Evolutionary conservation across 1,140 invertebrate genomes (phyloP), one percentile per base, ranked within the genome.

Genomic region (Drosophila biarmipes): DNA sequence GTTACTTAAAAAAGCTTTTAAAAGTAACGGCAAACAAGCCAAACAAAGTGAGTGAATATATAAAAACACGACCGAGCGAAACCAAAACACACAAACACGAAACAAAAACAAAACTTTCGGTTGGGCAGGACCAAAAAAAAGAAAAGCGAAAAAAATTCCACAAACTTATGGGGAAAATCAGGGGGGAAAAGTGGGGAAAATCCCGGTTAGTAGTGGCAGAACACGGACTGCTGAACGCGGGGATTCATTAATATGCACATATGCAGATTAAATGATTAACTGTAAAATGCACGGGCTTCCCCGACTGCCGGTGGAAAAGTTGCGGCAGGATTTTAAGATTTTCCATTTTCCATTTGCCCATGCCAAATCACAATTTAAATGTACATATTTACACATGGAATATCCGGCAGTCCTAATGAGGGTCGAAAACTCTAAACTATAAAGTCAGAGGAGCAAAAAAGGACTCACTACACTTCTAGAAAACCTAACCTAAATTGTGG

Each of bases 1-100:
- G 84, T 87, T 79, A 87, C 82, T 87, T 87, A 82, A 87, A 87
- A 87, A 89, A 89, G 82, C 82, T 87, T 89, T 82, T 87, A 87
- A 86, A 87, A 86, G 73, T 77, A 77, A 84, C 76, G 35, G 51
- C 57, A 73, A 73, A 72, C 54, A 73, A 38, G 54, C 34, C 10
- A 66, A 71, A 48, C 49, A 73, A 35, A 72, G 46, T 56, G 52
- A 43, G 45, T 14, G 45, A 46, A 56, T 35, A 45, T 27, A 54
- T 42, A 42, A 42, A 49, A 64, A 61, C 54, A 77, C 35, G 56
- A 66, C 19, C 51, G 15, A 46, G 62, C 48, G 52, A 78, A 74
- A 53, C 68, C 53, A 52, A 64, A 73, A 58, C 46, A 56, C 53
- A 63, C 74, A 63, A 73, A 59, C 56, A 56, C 66, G 31, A 62